Evolutionary conservation across 2,888 invertebrate species (phyloP).

Genomic region (Drosophila kokeensis): DNA sequence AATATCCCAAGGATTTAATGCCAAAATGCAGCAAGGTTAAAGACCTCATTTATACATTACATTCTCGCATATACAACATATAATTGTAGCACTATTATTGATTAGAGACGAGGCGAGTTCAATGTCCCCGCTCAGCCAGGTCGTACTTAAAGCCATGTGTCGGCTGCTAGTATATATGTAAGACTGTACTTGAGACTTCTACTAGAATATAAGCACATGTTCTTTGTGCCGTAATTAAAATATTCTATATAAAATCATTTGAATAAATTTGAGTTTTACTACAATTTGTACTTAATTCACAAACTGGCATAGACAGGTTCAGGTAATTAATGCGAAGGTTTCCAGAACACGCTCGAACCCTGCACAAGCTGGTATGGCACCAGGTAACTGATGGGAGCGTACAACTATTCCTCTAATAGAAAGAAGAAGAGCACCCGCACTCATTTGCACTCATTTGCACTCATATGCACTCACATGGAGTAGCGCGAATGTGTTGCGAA

Average conservation of each 20-base stretch:
- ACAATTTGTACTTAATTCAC: no score
- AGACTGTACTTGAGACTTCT: background rate
- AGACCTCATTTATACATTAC: conserved; percentile 57
- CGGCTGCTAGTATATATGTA: background rate
- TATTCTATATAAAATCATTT: no score
- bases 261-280: no score
- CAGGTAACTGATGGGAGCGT: conserved; percentile 11
- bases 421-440: background rate
- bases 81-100: conserved; percentile 15
- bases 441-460: background rate
- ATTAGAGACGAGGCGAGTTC: conserved; percentile 33
- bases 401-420: background rate
- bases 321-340: background rate
- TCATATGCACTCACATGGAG: background rate
- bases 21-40: conserved; percentile 56
- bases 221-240: no score
- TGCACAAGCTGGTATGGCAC: background rate
- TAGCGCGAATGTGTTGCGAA: background rate
- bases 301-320: background rate
- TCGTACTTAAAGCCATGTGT: background rate
- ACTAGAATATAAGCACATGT: background rate
- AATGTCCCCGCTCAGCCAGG: conserved; percentile 20
- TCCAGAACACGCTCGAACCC: background rate
- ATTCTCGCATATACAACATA: conserved; percentile 19
- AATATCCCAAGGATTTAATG: conserved; percentile 52